A percentile compares a stretch with the other conserved stretches of the same genome.
phyloP scores from a whole-genome alignment of 2,113 vertebrate species.

The Ammodytes marinus region DNA sequence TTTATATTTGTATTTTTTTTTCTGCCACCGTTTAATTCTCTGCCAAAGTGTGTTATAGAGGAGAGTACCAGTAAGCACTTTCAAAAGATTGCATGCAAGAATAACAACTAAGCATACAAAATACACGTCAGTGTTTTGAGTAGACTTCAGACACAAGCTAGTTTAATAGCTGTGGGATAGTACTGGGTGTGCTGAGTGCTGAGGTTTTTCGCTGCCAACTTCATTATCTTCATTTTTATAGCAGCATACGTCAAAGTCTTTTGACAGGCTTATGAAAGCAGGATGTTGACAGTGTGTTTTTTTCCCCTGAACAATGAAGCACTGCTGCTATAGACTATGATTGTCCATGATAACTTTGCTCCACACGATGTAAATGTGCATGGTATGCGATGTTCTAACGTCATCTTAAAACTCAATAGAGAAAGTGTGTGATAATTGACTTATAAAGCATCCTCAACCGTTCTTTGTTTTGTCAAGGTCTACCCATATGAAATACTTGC shows the following conservation, averaged over 20 bases:
- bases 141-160: background rate
- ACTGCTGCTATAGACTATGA: background rate
- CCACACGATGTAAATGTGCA: conserved; percentile 9
- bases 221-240: background rate
- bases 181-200: background rate
- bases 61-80: background rate
- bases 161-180: background rate
- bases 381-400: conserved; percentile 15
- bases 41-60: background rate
- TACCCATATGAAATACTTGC: conserved; percentile 96
- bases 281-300: background rate
- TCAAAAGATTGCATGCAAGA: background rate
- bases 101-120: background rate
- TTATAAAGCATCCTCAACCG: conserved; percentile 59
- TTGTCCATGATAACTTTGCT: conserved; percentile 7
- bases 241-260: background rate
- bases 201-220: background rate
- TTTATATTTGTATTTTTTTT: conserved; percentile 31
- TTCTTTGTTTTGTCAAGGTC: conserved; percentile 86
- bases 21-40: background rate
- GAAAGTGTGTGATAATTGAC: conserved; percentile 35
- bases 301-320: background rate
- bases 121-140: background rate
- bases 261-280: background rate
- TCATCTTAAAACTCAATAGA: conserved; percentile 8